Conservation (phyloP, 2,797 vertebrate genomes). For the Platalea minor region DNA sequence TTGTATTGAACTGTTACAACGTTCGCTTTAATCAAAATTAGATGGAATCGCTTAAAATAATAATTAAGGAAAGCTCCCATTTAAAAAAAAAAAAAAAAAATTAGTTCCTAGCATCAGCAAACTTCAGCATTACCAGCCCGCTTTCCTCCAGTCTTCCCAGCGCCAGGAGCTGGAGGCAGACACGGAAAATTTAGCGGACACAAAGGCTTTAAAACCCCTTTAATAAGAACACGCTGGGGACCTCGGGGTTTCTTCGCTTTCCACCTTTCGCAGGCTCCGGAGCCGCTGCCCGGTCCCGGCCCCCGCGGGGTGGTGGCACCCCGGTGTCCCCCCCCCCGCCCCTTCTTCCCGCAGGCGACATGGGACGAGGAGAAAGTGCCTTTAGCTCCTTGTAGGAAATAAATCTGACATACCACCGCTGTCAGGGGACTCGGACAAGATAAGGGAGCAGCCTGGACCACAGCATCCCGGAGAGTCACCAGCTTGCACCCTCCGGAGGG, state of each 20-base stretch:
- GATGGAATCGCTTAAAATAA: background rate
- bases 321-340: too few species aligned
- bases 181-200: background rate
- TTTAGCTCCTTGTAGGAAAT: background rate
- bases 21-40: conserved; percentile 23
- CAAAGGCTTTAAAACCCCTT: background rate
- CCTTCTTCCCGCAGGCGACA: background rate
- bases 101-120: background rate
- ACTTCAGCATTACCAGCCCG: background rate
- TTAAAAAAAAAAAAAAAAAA: background rate
- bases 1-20: background rate
- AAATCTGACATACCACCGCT: background rate
- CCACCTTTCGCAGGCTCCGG: background rate
- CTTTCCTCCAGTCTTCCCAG: background rate
- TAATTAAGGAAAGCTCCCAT: background rate
- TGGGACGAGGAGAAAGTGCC: background rate
- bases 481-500: background rate
- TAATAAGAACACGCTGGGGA: background rate
- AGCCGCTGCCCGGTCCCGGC: background rate
- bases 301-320: background rate
- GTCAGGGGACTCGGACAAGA: background rate
- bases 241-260: background rate
- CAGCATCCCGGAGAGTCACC: background rate
- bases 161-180: background rate
- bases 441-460: background rate